These are phyloP conservation scores for Pampus argenteus DNA, from an alignment of 2,797 vertebrate genomes.

Conservation along the genomic window DNA sequence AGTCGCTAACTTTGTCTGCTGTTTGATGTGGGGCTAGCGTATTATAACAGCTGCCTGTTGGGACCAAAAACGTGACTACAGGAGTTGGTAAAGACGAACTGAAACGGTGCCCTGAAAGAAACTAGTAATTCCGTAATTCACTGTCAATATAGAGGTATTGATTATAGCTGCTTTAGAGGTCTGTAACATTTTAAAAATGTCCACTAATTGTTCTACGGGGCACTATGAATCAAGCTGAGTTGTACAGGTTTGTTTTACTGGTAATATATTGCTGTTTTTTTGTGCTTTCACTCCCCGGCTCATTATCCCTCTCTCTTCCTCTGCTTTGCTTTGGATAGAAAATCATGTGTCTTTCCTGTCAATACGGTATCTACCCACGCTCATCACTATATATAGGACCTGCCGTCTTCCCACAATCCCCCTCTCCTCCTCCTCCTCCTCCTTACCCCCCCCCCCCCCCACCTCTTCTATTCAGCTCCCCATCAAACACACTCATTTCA, in stretches of 20 bases:
- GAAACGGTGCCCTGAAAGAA: no score
- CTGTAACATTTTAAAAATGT: background rate
- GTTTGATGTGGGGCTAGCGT: no score
- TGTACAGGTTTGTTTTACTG: slow-evolving; percentile 4
- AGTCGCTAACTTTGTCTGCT: no score
- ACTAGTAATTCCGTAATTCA: no score
- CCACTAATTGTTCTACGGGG: background rate
- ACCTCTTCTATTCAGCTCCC: slow-evolving; percentile 64
- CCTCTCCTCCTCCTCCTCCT: slow-evolving; percentile 61
- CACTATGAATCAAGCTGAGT: background rate
- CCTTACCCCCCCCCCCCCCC: no score
- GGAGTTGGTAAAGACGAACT: no score
- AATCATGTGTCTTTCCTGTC: slow-evolving; percentile 73
- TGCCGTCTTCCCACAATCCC: slow-evolving; percentile 70
- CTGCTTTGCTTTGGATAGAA: slow-evolving; percentile 64
- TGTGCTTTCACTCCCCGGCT: slow-evolving; percentile 32
- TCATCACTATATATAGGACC: slow-evolving; percentile 76
- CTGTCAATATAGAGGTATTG: no score
- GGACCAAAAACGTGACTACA: no score
- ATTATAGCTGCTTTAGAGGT: background rate
- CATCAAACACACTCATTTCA: slow-evolving; percentile 65
- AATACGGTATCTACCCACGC: slow-evolving; percentile 78
- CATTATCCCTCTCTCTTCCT: slow-evolving; percentile 59
- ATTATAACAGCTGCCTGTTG: no score
- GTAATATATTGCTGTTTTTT: slow-evolving; percentile 10